Base-by-base conservation (phyloP, 2,888 invertebrate genomes). In the Mythimna albipuncta region DNA sequence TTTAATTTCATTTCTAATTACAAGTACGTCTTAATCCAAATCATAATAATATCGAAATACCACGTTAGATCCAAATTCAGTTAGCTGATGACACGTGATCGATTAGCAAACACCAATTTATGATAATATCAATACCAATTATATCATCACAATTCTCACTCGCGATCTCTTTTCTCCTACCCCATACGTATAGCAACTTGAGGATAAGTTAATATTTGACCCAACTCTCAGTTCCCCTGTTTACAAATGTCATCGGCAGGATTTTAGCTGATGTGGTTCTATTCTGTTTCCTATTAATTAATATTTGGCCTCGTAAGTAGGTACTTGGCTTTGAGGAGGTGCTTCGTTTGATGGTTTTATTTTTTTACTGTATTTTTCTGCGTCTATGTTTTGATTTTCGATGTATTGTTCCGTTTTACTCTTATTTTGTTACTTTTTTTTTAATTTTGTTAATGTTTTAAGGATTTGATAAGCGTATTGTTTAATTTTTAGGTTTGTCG, bases 201-300 rank as follows among this genome's bases (percentile, higher is more conserved):
- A 78, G 77, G 77, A 81, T 82, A 86, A 85, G 86, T 88, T 84
- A 86, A 88, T 88, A 86, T 87, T 86, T 83, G 79, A 85, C 86
- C 87, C 79, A 78, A 81, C 81, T 87, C 81, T 65, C 61, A 47
- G 62, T 61, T 77, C 44, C 44, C 44, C 26, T 84, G 77, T 82
- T 73, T 83, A 83, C 83, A 75, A 69, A 86, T 79, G 89, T 88
- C 89, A 85, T 86, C 68, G 67, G 66, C 87, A 87, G 85, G 75
- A 82, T 77, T 83, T 81, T 54, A 64, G 81, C 74, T 82, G 81
- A 84, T 75, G 78, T 61, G 75, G 74, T 74, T 52, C 57, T 38
- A 64, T 72, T 72, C 64, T 64, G 62, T 78, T 77, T 80, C 69
- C 78, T 72, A 74, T 77, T 85, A 87, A 86, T 87, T 86, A 82